Evolutionary conservation across 1,140 invertebrate species (phyloP), one percentile per base, ranked within the genome.

Genomic region (Drosophila aff.): DNA sequence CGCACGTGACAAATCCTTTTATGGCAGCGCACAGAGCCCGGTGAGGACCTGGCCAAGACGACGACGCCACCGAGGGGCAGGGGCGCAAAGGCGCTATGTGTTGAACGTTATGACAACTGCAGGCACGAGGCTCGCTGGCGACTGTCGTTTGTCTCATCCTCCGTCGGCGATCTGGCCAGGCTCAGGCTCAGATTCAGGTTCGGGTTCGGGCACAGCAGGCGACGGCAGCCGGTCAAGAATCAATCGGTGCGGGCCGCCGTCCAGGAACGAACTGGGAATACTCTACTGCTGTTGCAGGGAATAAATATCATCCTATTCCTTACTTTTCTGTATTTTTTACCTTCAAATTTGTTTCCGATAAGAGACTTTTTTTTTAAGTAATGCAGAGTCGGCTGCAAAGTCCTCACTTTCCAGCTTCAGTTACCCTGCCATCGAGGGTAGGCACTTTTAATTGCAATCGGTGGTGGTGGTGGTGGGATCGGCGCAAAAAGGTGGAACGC

Each of bases 1-100:
- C 91, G 91, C 91, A 92, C 91, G 91, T 92, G 91, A 92, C 91
- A 92, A 92, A 92, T 91, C 91, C 91, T 87, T 92, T 90, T 92
- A 91, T 85, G 91, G 91, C 72, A 82, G 87, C 83, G 79, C 83
- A 66, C 77, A 81, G 69, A 65, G 50, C 11, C 28, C 33, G 43
- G 26, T 50, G 33, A 36, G 44, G 52, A 58, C 53, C 47, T 36
- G 46, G 40, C 46, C 36, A 62, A 18, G 63, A 21, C 55, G 59
- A 50, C 52, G 78, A 64, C 79, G 81, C 63, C 76, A 63, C 28
- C 58, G 57, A 55, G 78, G 76, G 66, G 66, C 53, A 21, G 50
- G 28, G 50, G n/a, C 50, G 18, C 6, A 33, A 33, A 53, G 52
- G 52, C 53, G 43, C 81, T 82, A 90, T 78, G 85, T 90, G 85